Evolutionary conservation across 2,888 invertebrate genomes (phyloP), one percentile per base, ranked within the genome.

Genomic region (Tipula lateralis): DNA sequence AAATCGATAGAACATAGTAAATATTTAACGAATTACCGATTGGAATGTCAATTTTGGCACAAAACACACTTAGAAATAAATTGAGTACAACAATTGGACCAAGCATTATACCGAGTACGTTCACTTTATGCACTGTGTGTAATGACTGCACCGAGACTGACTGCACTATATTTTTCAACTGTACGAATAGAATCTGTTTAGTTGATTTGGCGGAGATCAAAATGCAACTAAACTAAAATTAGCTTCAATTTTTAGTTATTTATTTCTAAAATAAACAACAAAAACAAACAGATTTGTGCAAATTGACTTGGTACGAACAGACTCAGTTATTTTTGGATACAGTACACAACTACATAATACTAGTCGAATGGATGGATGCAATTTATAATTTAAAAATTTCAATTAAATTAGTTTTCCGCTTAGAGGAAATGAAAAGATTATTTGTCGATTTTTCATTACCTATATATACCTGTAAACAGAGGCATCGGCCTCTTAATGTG

Each of bases 361-460:
- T n/a, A n/a, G n/a, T n/a, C 1, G 39, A 44, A 4, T n/a, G 12
- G 39, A 13, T 50, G 44, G 16, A 50, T 50, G 44, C 44, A 50
- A 36, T 50, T 50, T 50, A 13, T 24, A 66, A 24, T 66, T 44
- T 16, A 7, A 44, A 44, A 16, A 4, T 44, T 66, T 66, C 66
- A 66, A 66, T 66, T 66, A 66, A 66, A 66, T 66, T 66, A 66
- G 66, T 66, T 66, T 66, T 66, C 66, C 66, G 19, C 24, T 66
- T 66, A 24, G 66, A n/a, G n/a, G 66, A 66, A 66, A 66, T 66
- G 66, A 66, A 66, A 24, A 66, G 16, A 50, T 16, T 2, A 24
- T 66, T 66, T 66, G 32, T 24, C 66, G 2, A 66, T 7, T 66
- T 66, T 66, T 66, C 24, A 66, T 66, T 44, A 6, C 4, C 24